A percentile compares a stretch with the other conserved stretches of the same genome.
phyloP scores from a whole-genome alignment of 2,113 vertebrate genomes.

The Tympanuchus pallidicinctus region DNA sequence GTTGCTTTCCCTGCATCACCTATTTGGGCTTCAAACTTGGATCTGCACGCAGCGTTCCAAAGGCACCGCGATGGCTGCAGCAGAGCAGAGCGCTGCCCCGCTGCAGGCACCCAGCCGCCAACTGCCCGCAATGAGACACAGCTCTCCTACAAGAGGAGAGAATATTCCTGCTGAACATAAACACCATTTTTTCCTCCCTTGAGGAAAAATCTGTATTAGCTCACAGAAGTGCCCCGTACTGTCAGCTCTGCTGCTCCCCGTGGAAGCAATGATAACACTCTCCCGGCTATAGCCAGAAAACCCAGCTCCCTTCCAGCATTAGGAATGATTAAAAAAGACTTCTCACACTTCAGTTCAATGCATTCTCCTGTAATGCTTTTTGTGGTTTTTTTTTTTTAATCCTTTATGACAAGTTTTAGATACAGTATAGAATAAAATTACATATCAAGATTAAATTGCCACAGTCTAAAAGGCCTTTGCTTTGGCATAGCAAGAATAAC shows the following conservation, averaged over 20 bases:
- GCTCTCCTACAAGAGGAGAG: neutral
- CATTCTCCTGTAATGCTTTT: neutral
- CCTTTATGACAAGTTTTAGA: neutral
- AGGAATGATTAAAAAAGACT: neutral
- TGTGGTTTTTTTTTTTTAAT: neutral
- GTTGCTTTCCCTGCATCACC: neutral
- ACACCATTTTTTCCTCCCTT: neutral
- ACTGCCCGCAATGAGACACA: neutral
- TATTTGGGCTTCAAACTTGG: constrained; percentile 5
- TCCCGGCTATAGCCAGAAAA: neutral
- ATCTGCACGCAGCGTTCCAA: neutral
- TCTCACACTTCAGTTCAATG: neutral
- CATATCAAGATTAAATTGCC: neutral
- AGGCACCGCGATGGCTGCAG: neutral
- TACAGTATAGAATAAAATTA: neutral
- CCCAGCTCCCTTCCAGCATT: neutral
- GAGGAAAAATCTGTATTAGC: neutral
- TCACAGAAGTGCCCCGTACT: neutral
- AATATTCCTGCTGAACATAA: neutral
- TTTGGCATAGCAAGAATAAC: constrained; percentile 2
- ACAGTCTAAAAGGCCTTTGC: neutral
- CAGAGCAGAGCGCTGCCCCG: neutral
- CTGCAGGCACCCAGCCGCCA: neutral
- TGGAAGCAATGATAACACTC: neutral
- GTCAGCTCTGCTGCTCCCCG: neutral